Base-by-base conservation (phyloP, 2,888 invertebrate species). In the Philonicus albiceps region DNA sequence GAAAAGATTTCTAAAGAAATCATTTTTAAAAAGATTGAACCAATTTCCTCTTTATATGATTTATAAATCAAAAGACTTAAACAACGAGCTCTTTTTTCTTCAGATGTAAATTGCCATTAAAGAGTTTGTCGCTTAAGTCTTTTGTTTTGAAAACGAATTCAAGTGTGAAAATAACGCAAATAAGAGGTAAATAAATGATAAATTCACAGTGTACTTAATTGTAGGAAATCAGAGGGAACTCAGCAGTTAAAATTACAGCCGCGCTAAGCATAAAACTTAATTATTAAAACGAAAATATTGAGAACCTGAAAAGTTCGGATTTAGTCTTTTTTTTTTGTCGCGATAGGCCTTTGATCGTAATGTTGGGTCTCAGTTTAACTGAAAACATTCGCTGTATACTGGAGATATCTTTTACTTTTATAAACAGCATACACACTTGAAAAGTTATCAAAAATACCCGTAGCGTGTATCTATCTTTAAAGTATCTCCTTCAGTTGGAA, bases 51-150 rank as follows among this genome's bases (percentile, higher is more conserved):
- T 43, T 43, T 4, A 43, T 3, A 13, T 16, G 3, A 43, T 43
- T 43, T 43, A 3, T 1, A 13, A 13, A 43, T 13, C 1, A 43
- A 31, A 43, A 43, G 3, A 16, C 40, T 13, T 43, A 43, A 43
- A 16, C 16, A 43, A 43, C 40, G 40, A 43, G 13, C 40, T 43
- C 40, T 3, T 3, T 3, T 13, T 37, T 40, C 40, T 8, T 11
- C 16, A 13, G 3, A 16, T 3, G 11, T 13, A 43, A 43, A 43
- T 16, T 43, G 40, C 16, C 40, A 13, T n/a, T 3, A n/a, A 49
- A 55, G 40, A 55, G 81, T 81, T 81, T 8, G 55, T 30, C 55
- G 81, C 81, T 55, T 55, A 81, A 81, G 81, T 81, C 81, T 81
- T 81, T 81, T 22, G 55, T 81, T 49, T 6, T 19, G 49, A n/a